Percentiles rank a stretch among this genome's conserved stretches.
phyloP scores from a whole-genome alignment of 2,113 vertebrate species.

The Ia io region DNA sequence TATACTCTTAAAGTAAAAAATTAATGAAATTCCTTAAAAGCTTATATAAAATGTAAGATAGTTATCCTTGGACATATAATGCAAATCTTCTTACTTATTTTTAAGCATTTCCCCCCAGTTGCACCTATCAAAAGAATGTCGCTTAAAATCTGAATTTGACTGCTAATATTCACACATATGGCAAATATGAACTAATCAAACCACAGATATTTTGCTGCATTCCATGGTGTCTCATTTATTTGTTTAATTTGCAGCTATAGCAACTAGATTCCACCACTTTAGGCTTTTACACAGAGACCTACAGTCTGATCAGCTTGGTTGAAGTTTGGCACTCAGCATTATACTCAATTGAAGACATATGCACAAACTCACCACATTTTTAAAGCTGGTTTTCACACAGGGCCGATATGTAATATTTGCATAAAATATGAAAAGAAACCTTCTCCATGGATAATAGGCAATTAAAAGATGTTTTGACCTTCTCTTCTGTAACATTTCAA shows the following conservation, averaged over 20 bases:
- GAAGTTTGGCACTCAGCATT: constrained; percentile 79
- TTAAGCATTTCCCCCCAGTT: constrained; percentile 1
- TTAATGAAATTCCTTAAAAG: constrained; percentile 17
- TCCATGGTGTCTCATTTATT: constrained; percentile 90
- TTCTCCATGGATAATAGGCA: constrained; percentile 54
- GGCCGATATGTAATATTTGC: constrained; percentile 74
- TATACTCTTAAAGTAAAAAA: background rate
- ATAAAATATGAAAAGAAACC: constrained; percentile 70
- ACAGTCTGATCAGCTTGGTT: constrained; percentile 79
- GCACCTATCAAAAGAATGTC: constrained; percentile 53
- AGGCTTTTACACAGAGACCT: constrained; percentile 77
- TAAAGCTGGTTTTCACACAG: constrained; percentile 78
- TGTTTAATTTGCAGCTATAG: constrained; percentile 89
- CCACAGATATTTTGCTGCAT: constrained; percentile 88
- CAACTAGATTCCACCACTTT: constrained; percentile 84
- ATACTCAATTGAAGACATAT: constrained; percentile 86
- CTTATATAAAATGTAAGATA: background rate
- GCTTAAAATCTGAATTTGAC: constrained; percentile 72
- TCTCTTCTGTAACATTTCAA: constrained; percentile 30
- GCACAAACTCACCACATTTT: constrained; percentile 78
- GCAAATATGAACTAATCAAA: constrained; percentile 87
- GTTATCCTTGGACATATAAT: background rate
- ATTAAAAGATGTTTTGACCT: constrained; percentile 48
- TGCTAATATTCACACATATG: constrained; percentile 83
- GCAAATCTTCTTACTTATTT: background rate